Percentiles rank a stretch among this genome's conserved stretches.
Evolutionary conservation across 2,888 invertebrate species (phyloP).

Genomic region (Zygaena filipendulae): DNA sequence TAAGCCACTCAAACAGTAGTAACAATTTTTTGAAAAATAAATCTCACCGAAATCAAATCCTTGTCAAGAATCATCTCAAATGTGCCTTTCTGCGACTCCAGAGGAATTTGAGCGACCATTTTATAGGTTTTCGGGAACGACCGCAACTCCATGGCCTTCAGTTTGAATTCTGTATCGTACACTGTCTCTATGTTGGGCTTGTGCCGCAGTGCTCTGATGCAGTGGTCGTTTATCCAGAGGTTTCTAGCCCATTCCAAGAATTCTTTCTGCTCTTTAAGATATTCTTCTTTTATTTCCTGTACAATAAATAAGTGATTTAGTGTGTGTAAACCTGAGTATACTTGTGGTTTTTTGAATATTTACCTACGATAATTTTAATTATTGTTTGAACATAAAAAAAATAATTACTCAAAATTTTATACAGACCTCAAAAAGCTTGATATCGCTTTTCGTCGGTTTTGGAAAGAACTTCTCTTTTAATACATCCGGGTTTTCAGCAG

Average conservation of each 20-base stretch:
- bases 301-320: no score
- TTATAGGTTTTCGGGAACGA: slow-evolving; percentile 31
- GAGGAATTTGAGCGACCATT: slow-evolving; percentile 42
- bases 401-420: slow-evolving; percentile 1
- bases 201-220: slow-evolving; percentile 37
- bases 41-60: slow-evolving; percentile 38
- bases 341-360: no score
- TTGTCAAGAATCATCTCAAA: slow-evolving; percentile 26
- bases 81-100: slow-evolving; percentile 19
- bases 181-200: slow-evolving; percentile 35
- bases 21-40: no score
- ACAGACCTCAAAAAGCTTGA: slow-evolving; percentile 38
- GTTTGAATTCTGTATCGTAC: slow-evolving; percentile 41
- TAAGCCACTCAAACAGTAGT: no score
- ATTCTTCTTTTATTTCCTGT: slow-evolving; percentile 33
- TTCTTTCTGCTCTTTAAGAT: slow-evolving; percentile 41
- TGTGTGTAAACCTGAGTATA: no score
- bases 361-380: no score
- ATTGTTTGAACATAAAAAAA: slow-evolving; percentile 1
- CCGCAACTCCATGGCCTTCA: slow-evolving; percentile 25
- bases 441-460: slow-evolving; percentile 29
- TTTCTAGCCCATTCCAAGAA: slow-evolving; percentile 44
- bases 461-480: slow-evolving; percentile 23
- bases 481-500: slow-evolving; percentile 26
- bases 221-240: slow-evolving; percentile 35